Base-by-base conservation (phyloP, 2,888 invertebrate species). In the Platycheirus rosarum region DNA sequence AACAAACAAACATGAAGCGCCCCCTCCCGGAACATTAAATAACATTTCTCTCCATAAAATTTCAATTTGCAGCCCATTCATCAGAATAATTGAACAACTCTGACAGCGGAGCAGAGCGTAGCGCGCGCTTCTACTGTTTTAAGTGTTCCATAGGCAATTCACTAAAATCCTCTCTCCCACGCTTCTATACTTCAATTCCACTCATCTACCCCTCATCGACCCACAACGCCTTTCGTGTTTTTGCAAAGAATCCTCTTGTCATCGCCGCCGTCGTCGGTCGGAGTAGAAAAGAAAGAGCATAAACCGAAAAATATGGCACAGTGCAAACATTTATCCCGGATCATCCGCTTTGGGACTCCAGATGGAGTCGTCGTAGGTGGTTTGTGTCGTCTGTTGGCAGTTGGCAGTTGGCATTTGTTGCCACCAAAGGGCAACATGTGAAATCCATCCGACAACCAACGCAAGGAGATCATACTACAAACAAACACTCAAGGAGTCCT, bases 1-100 rank as follows among this genome's bases (percentile, higher is more conserved):
- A 48, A 46, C 55, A 57, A 51, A 37, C 48, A 40, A 53, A 32
- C 70, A 44, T 74, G 70, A 40, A 62, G 69, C 74, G 44, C 70
- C 62, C 73, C 74, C 66, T 75, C 53, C 53, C 66, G 77, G 79
- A 77, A 74, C 77, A 77, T 80, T 85, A 84, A 80, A 71, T 79
- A 77, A 82, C 84, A 85, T 73, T 75, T 84, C 84, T 82, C 84
- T 82, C 84, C 84, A 85, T 84, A 85, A 85, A 85, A 85, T 85
- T 85, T 85, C 85, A 85, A 85, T 85, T 85, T 86, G 85, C 85
- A 86, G 84, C 85, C 85, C 85, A 86, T 86, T 85, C 85, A 85
- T 86, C 85, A 86, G 85, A 86, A 86, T 86, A 86, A 86, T 86
- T 86, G 85, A 86, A 85, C 85, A 86, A 77, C 77, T 80, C 84